phyloP scores from a whole-genome alignment of 1,140 invertebrate genomes.

The Dryas iulia region DNA sequence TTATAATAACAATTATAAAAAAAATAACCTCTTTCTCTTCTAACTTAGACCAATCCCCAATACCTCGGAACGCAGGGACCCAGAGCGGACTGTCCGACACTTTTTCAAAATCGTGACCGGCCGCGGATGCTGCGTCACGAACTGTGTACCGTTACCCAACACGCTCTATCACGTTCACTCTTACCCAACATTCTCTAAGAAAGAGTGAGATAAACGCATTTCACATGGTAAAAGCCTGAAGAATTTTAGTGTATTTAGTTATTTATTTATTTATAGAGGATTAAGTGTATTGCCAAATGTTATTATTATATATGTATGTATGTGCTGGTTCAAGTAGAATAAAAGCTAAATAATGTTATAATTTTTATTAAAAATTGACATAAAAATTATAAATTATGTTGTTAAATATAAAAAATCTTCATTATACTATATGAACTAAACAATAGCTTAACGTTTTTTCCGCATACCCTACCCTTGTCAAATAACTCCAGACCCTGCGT shows the following conservation, averaged over 20 bases:
- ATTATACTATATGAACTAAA: too few relatives aligned
- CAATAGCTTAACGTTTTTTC: too few relatives aligned
- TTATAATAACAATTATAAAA: too few relatives aligned
- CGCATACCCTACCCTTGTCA: too few relatives aligned
- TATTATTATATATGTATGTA: background rate
- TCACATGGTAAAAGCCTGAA: conserved; percentile 39
- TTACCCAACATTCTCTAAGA: conserved; percentile 16
- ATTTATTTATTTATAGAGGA: conserved; percentile 11
- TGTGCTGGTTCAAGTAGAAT: too few relatives aligned
- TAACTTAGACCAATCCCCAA: conserved; percentile 40
- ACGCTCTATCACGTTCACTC: conserved; percentile 48
- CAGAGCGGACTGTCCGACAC: conserved; percentile 56
- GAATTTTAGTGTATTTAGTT: conserved; percentile 37
- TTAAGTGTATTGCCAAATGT: background rate
- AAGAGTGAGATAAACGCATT: conserved; percentile 43
- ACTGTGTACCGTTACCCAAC: conserved; percentile 63
- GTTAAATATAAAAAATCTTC: too few relatives aligned
- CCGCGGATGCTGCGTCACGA: conserved; percentile 63
- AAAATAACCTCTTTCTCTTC: background rate
- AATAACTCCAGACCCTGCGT: too few relatives aligned
- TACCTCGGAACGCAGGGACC: conserved; percentile 55
- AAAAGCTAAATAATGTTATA: too few relatives aligned
- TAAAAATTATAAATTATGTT: too few relatives aligned
- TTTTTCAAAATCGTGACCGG: conserved; percentile 78
- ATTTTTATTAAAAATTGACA: too few relatives aligned